phyloP scores from a whole-genome alignment of 2,113 vertebrate genomes.

The Lates calcarifer region DNA sequence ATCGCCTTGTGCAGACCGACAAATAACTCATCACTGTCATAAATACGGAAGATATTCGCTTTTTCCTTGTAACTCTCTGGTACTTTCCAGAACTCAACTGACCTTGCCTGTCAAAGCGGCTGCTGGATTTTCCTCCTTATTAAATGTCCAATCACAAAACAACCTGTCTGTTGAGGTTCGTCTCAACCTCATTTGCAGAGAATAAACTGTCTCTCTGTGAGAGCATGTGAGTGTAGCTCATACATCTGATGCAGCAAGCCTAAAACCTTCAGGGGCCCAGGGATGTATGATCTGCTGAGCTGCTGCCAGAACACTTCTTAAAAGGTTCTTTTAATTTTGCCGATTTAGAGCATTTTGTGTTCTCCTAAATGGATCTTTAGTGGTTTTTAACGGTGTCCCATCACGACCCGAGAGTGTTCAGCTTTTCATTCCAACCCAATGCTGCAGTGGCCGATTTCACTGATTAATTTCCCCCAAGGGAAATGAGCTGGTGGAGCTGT shows the following conservation, averaged over 20 bases:
- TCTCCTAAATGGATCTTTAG: constrained; percentile 3
- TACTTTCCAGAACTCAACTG: constrained; percentile 65
- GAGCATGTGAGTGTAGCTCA: background rate
- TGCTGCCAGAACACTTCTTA: background rate
- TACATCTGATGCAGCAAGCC: background rate
- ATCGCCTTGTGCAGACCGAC: background rate
- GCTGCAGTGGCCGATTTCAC: constrained; percentile 13
- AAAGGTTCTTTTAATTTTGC: constrained; percentile 20
- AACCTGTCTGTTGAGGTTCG: background rate
- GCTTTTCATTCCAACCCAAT: constrained; percentile 12
- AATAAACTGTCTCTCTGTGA: background rate
- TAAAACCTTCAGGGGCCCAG: background rate
- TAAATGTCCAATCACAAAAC: background rate
- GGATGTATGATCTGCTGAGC: background rate
- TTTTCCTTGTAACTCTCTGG: constrained; percentile 52
- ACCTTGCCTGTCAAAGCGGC: background rate
- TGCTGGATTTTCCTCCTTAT: constrained; percentile 6
- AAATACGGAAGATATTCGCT: background rate
- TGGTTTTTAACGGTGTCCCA: constrained; percentile 25
- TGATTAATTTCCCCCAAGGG: constrained; percentile 24
- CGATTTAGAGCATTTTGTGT: constrained; percentile 8
- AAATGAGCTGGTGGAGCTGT: constrained; percentile 11
- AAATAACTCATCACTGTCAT: background rate
- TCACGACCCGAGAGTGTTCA: constrained; percentile 16
- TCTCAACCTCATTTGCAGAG: background rate